Evolutionary conservation across 2,113 vertebrate species (phyloP), one percentile per base, ranked within the genome.

Genomic region (Rhegmatorhina hoffmannsi): DNA sequence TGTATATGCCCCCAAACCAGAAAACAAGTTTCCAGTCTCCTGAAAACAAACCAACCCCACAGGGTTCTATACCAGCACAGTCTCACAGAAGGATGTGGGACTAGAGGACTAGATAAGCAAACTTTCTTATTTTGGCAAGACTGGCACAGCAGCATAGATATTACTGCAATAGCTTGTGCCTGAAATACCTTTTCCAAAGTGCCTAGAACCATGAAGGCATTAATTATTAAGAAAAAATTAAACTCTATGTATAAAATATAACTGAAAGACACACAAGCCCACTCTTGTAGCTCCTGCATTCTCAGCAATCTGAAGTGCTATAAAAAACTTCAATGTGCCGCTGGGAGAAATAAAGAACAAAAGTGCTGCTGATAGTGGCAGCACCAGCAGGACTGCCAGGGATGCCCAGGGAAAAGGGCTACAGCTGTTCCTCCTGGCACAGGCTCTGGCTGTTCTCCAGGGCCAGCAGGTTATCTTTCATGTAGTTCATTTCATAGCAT

Each of bases 71-170:
- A 69, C 4, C 18, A 70, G 50, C 1, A 25, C 1, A 74, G 15
- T 15, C 23, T 12, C 33, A 36, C 15, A 4, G 7, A 17, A 21
- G 13, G 20, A 47, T 8, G 15, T 19, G 17, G 16, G 16, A 24
- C 15, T 38, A 40, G n/a, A 26, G 34, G 5, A 52, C 7, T 13
- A 31, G 46, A 58, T 1, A 1, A 80, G 20, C 12, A 50, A 55
- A 24, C 16, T 63, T 67, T 18, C 40, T 56, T 36, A 50, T 34
- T 87, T 29, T 60, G 33, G 40, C 13, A 50, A 80, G 52, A 87
- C 20, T 1, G 2, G 50, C 28, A 34, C 3, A 70, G 34, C 31
- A 63, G 52, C 8, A 4, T 0, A 50, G 23, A 2, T 31, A 59
- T 6, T 67, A 60, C 15, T 60, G 66, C 60, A 66, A 28, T 4